Evolutionary conservation across 2,888 invertebrate genomes (phyloP), one percentile per base, ranked within the genome.

Genomic region (Leptinotarsa tumamoca): DNA sequence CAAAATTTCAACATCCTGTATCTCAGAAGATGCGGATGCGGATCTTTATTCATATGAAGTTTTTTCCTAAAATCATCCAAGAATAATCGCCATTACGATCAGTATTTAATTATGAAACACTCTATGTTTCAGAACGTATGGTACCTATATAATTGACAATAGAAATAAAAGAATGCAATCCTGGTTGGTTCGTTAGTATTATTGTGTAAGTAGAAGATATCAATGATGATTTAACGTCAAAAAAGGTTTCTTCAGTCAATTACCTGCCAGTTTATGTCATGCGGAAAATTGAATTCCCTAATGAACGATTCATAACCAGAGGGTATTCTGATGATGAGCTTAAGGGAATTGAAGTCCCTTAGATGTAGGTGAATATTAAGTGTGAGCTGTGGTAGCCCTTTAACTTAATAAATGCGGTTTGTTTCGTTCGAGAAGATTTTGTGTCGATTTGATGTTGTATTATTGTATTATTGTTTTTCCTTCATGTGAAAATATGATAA

Each of bases 261-360:
- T 23, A 56, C 18, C 33, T 23, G 21, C 52, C 68, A 10, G 56
- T 33, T 33, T 21, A 70, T 14, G 58, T 70, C 58, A 27, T 70
- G 69, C 69, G 49, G 33, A 21, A 70, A 70, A 70, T 70, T 70
- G 23, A 70, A 70, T 49, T 70, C 69, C 69, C 69, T 58, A 33
- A 68, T 54, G 68, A 43, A 49, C 33, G 58, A 70, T 70, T 43
- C 58, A 58, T 70, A 56, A 70, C 58, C 56, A 18, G 18, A 58
- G 49, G 58, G 56, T 21, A 70, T 58, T 58, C 58, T 58, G 69
- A 70, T 70, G 69, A 70, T 70, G 69, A 70, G 58, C 69, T 61
- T 18, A 14, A 70, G 70, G 70, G 70, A 61, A 14, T 63, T 63
- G n/a, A 17, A 33, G 33, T 63, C 43, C 63, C 63, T 63, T 27